A percentile compares a stretch with the other conserved stretches of the same genome.
Evolutionary conservation across 2,113 vertebrate genomes (phyloP).

Genomic region (Panthera leo): DNA sequence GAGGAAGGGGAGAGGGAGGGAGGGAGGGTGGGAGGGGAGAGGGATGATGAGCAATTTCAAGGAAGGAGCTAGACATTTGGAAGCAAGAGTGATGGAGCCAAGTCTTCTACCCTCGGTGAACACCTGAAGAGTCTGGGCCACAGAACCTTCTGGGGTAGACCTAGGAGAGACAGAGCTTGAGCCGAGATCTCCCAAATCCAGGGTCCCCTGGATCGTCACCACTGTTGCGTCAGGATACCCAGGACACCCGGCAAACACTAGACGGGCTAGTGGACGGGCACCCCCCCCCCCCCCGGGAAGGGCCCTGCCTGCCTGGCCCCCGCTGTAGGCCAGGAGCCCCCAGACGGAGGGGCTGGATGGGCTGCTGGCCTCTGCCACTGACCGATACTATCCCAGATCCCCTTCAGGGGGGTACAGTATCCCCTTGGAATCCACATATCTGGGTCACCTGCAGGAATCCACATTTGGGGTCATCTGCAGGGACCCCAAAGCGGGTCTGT

Average conservation of each 20-base stretch:
- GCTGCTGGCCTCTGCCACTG: background rate
- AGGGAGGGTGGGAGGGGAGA: background rate
- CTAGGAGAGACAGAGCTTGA: background rate
- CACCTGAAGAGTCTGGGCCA: background rate
- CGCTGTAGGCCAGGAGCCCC: background rate
- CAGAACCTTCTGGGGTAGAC: background rate
- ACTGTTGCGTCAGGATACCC: background rate
- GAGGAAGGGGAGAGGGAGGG: background rate
- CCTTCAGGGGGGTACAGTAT: background rate
- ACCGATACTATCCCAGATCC: background rate
- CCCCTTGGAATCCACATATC: background rate
- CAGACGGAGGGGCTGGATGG: background rate
- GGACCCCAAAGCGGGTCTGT: background rate
- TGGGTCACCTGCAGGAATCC: background rate
- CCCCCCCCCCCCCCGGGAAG: background rate
- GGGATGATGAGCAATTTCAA: too few relatives aligned
- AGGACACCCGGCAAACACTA: background rate
- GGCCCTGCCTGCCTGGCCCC: background rate
- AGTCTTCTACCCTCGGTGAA: background rate
- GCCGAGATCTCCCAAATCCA: background rate
- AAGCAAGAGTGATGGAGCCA: background rate
- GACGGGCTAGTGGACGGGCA: rapidly evolving
- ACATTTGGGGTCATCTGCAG: background rate
- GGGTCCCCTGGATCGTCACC: background rate
- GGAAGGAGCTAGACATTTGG: background rate